Evolutionary conservation across 2,113 vertebrate species (phyloP), one percentile per base, ranked within the genome.

Genomic region (Strigops habroptila): DNA sequence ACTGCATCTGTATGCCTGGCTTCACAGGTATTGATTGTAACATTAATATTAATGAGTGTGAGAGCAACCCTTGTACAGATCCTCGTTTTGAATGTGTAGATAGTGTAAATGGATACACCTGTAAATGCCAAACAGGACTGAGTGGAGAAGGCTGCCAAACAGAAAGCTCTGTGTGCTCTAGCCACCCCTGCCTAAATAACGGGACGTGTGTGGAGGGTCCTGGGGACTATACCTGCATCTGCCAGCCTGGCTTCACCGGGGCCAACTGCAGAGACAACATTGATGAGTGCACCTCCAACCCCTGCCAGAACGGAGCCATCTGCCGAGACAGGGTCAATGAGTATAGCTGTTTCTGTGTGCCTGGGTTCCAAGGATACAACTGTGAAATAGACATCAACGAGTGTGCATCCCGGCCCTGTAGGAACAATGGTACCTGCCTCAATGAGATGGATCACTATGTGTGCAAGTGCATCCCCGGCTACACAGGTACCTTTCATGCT

Each of bases 371-470:
- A 93, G 99, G 99, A 31, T 98, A 97, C 79, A 98, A 96, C 98
- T 99, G 99, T 46, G 99, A 99, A 77, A 97, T 99, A 87, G 99
- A 99, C 97, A 99, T 99, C 87, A 98, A 99, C 5, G 99, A 99
- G 95, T 99, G 99, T 23, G 99, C 99, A 0, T 99, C 99, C 48
- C 97, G 90, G 87, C 99, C 99, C 27, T 99, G 99, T 85, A 96
- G 89, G 39, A 98, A 99, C 63, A 99, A 98, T 18, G 98, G 98
- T 89, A 99, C 98, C 60, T 99, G 99, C 95, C 81, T 77, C 91
- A 99, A 99, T 86, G 94, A 98, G 93, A 98, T 98, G 55, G 99
- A 99, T 86, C 98, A 41, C 88, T 99, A 99, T 27, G 39, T 88
- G 69, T 99, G 99, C 96, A 84, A 82, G 41, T 99, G 99, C 46